A percentile compares a stretch with the other conserved stretches of the same genome.
Evolutionary conservation across 1,140 invertebrate species (phyloP).

Genomic region (Archivesica marissinica): DNA sequence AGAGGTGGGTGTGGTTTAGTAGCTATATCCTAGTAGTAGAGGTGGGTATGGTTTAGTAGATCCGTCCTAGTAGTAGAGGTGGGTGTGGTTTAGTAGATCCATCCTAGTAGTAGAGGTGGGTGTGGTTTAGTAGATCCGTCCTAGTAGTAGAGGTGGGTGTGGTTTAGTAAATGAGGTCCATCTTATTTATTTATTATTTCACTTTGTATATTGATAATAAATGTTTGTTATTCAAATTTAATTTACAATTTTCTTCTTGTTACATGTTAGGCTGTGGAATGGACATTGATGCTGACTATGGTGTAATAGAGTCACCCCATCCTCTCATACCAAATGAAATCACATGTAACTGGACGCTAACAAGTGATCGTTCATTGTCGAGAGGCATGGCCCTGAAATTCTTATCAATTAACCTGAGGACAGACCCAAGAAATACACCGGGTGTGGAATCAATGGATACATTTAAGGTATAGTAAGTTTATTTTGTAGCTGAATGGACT

Average conservation of each 20-base stretch:
- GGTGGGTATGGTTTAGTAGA: too few relatives aligned
- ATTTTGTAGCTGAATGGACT: neutral
- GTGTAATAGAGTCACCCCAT: neutral
- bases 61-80: too few relatives aligned
- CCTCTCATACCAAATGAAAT: neutral
- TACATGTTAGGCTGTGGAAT: neutral
- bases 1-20: too few relatives aligned
- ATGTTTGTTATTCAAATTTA: neutral
- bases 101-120: too few relatives aligned
- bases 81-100: too few relatives aligned
- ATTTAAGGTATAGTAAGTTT: neutral
- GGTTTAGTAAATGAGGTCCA: neutral
- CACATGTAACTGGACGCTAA: neutral
- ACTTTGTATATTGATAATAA: neutral
- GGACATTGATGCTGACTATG: neutral
- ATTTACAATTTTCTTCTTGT: neutral
- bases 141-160: too few relatives aligned
- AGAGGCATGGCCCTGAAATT: neutral
- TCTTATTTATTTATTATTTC: neutral
- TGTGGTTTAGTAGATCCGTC: too few relatives aligned
- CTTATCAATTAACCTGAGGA: neutral
- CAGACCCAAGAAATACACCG: neutral
- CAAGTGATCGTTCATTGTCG: neutral
- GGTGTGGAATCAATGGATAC: neutral
- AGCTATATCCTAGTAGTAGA: too few relatives aligned